Evolutionary conservation across 2,888 invertebrate genomes (phyloP), one percentile per base, ranked within the genome.

Genomic region (Buathra laborator): DNA sequence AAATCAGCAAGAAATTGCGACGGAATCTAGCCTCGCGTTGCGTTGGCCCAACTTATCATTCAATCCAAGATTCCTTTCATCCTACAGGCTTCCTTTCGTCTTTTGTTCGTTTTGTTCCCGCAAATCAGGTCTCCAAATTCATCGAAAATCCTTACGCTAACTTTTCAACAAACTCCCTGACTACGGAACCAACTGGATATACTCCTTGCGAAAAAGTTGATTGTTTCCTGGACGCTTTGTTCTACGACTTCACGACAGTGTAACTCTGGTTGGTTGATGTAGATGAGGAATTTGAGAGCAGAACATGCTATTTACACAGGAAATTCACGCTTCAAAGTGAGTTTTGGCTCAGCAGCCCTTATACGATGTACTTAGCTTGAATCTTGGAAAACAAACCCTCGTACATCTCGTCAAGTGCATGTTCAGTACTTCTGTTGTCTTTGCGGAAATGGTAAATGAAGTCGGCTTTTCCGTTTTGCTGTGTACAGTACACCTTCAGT

Each of bases 1-100:
- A 74, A 59, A 32, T 56, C 51, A 72, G 72, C 16, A 56, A 74
- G 67, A 44, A 78, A 19, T 62, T 46, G 32, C 62, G 16, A 67
- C 19, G 4, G 46, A 62, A 62, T 7, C 2, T 14, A 29, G 6
- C 14, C 6, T 7, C 6, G 62, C 24, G 7, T 62, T 29, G 32
- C 32, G 32, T 14, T 32, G 4, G 12, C 14, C 12, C 14, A 48
- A 48, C 14, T 62, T 32, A 62, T 14, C 62, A 62, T 62, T 62
- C 29, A n/a, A n/a, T 62, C 62, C 29, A 24, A 24, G 16, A 53
- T 16, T 2, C 53, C 53, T 53, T 53, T 16, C 19, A 53, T 16
- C 16, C 16, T 3, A 37, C 5, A 37, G 5, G 37, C 37, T 5
- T 9, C 1, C 37, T 9, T 37, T 37, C 6, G 37, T 9, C 9